Evolutionary conservation across 2,888 invertebrate species (phyloP).

Genomic region (Prosopocoilus inquinatus): DNA sequence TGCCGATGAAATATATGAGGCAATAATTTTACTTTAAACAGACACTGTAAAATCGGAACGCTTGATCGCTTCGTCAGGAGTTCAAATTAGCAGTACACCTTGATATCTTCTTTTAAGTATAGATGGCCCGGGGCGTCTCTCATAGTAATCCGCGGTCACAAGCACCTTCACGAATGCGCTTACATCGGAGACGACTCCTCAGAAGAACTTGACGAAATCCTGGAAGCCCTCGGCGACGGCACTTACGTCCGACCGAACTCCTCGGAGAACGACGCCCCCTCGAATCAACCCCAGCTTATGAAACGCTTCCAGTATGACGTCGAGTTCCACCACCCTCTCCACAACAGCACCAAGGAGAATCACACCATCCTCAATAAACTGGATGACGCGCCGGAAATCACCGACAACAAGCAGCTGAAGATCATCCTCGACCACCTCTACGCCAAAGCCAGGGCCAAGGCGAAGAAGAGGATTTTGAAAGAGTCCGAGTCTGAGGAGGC

Average conservation of each 20-base stretch:
- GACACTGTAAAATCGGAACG: too few relatives aligned
- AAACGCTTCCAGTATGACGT: slow-evolving; percentile 62
- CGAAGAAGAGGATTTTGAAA: slow-evolving; percentile 43
- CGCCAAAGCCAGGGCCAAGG: slow-evolving; percentile 18
- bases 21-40: too few relatives aligned
- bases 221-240: slow-evolving; percentile 43
- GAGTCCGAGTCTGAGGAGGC: slow-evolving; percentile 28
- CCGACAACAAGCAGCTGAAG: slow-evolving; percentile 42
- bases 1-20: too few relatives aligned
- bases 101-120: slow-evolving; percentile 20
- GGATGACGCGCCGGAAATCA: slow-evolving; percentile 37
- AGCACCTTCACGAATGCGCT: slow-evolving; percentile 74
- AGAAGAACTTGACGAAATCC: slow-evolving; percentile 66
- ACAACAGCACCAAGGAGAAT: slow-evolving; percentile 34
- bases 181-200: slow-evolving; percentile 80
- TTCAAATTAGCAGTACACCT: too few relatives aligned
- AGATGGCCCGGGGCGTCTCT: slow-evolving; percentile 77
- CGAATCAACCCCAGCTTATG: slow-evolving; percentile 65
- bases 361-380: slow-evolving; percentile 32
- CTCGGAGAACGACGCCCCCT: slow-evolving; percentile 50
- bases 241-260: slow-evolving; percentile 31
- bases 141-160: slow-evolving; percentile 74
- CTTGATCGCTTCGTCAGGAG: too few relatives aligned
- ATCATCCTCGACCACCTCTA: slow-evolving; percentile 36
- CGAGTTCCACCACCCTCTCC: slow-evolving; percentile 59